phyloP scores from a whole-genome alignment of 35 echinoderm and acorn worm species.

The Holothuria glaberrima region DNA sequence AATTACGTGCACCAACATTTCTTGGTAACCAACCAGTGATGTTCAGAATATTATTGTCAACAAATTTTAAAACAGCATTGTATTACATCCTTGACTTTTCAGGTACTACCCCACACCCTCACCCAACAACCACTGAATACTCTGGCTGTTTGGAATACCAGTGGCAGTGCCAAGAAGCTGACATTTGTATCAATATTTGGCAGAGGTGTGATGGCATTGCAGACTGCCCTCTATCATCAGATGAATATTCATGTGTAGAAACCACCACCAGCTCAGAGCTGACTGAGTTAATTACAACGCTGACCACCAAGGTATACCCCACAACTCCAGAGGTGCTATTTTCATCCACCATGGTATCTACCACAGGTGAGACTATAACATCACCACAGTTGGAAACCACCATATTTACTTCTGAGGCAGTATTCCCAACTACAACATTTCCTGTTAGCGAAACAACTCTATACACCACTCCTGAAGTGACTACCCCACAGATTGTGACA shows the following conservation, averaged over 20 bases:
- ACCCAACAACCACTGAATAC: constrained; percentile 63
- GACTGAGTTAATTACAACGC: neutral
- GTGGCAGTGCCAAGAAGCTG: constrained; percentile 59
- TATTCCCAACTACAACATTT: neutral
- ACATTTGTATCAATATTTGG: constrained; percentile 9
- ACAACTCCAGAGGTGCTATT: constrained; percentile 3
- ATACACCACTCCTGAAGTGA: neutral
- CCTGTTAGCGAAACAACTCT: constrained; percentile 15
- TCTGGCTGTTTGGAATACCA: constrained; percentile 58
- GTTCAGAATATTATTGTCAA: no score
- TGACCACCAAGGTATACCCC: neutral
- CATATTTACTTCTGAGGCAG: no score
- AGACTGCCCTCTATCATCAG: constrained; percentile 21
- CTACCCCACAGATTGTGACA: neutral
- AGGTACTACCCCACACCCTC: constrained; percentile 86
- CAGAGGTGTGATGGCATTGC: constrained; percentile 29
- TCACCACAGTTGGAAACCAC: no score
- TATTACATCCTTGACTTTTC: neutral
- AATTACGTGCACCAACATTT: no score
- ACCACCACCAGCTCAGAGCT: constrained; percentile 6
- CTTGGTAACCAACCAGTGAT: no score
- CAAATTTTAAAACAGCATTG: no score
- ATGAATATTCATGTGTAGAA: constrained; percentile 50
- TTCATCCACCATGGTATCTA: neutral
- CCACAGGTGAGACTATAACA: neutral